Evolutionary conservation across 2,888 invertebrate species (phyloP).

Genomic region (Cecidostiba fungosa): DNA sequence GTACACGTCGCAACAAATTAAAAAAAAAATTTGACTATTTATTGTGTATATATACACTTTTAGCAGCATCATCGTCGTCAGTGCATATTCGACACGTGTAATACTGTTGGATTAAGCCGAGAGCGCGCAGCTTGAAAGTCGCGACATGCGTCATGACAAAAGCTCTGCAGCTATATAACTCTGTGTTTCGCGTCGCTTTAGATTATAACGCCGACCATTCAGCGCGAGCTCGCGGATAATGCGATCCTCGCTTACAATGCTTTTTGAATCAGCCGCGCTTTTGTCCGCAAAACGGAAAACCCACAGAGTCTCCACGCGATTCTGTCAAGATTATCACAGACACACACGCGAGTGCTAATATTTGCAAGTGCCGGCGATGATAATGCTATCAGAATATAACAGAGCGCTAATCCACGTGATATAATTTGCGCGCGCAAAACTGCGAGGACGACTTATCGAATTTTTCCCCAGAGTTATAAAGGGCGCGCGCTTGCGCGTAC

Average conservation of each 20-base stretch:
- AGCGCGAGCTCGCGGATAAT: background rate
- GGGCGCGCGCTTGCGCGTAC: no score
- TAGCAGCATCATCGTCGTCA: background rate
- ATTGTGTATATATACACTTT: no score
- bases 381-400: background rate
- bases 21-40: no score
- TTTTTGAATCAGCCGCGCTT: background rate
- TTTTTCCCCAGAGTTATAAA: conserved; percentile 18
- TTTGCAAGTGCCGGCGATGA: background rate
- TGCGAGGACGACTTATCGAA: conserved; percentile 16
- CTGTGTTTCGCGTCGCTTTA: background rate
- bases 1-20: no score
- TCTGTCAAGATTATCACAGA: background rate
- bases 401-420: background rate
- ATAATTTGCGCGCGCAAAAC: conserved; percentile 14
- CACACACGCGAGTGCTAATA: background rate
- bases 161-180: no score
- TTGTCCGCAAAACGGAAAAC: background rate
- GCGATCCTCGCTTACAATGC: background rate
- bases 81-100: background rate
- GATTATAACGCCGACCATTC: background rate
- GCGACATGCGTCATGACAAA: no score
- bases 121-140: background rate
- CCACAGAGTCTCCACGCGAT: background rate
- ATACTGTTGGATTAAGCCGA: background rate